Percentiles rank a stretch among this genome's conserved stretches.
Evolutionary conservation across 2,888 invertebrate species (phyloP).

Genomic region (Drosophila stalkeri): DNA sequence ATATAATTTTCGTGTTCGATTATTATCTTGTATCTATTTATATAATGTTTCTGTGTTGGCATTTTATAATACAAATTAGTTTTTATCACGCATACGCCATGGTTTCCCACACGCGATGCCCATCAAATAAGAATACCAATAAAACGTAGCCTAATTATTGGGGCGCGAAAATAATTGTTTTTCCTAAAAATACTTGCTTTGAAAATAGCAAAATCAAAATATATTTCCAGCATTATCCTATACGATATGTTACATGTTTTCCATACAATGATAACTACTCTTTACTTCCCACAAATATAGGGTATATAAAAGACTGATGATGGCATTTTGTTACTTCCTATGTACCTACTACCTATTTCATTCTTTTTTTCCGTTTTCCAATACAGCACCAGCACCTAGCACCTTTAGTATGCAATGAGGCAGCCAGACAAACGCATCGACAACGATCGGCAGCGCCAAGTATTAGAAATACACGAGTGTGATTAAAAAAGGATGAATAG

Average conservation of each 20-base stretch:
- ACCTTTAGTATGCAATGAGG: constrained; percentile 77
- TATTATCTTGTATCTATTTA: neutral
- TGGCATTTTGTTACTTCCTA: constrained; percentile 70
- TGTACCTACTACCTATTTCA: constrained; percentile 39
- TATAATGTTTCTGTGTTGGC: neutral
- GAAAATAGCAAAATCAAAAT: too few species aligned
- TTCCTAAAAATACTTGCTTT: neutral
- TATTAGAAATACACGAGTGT: constrained; percentile 35
- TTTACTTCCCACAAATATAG: constrained; percentile 1
- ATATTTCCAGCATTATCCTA: too few species aligned
- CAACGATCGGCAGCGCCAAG: constrained; percentile 60
- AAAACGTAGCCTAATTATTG: constrained; percentile 6
- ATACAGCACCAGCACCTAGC: constrained; percentile 55
- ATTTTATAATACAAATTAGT: neutral
- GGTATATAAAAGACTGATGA: constrained; percentile 69
- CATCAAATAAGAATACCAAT: neutral
- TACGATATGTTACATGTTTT: neutral
- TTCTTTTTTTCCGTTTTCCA: constrained; percentile 23
- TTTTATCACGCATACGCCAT: constrained; percentile 4
- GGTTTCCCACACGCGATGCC: neutral
- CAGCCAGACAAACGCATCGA: constrained; percentile 73
- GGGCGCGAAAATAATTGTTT: neutral
- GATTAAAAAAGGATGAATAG: constrained; percentile 70
- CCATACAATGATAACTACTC: neutral
- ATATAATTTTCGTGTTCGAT: neutral